Evolutionary conservation across 2,113 vertebrate genomes (phyloP), one percentile per base, ranked within the genome.

Genomic region (Marmota flaviventris): DNA sequence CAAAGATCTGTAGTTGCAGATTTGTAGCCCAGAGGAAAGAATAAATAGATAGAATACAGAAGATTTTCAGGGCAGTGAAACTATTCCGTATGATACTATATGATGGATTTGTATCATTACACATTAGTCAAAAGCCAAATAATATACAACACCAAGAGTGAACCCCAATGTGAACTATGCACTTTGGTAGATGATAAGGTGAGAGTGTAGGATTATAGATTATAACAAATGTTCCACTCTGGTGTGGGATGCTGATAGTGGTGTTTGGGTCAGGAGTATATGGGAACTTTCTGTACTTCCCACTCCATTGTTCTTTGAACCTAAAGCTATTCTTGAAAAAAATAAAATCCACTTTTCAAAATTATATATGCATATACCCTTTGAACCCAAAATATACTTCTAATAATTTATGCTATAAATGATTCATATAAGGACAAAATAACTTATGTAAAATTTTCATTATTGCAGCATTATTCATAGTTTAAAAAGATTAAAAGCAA

Each of bases 371-470:
- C 12, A 56, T 20, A 72, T 65, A 48, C 24, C 11, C 72, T 95
- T 82, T 72, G 83, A 93, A 18, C 20, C 29, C 93, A 72, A 32
- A 78, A 76, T 88, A 78, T 91, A 72, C 61, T 84, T 65, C 34
- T 86, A 82, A 95, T n/a, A 72, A 91, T 56, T 73, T 95, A 45
- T 78, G 37, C 18, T 78, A 51, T 69, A 85, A 48, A 92, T 82
- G 5, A 34, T 61, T 77, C 53, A 51, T 16, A 45, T 72, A 70
- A 67, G 10, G 37, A 24, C 13, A 91, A 93, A 95, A 73, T 53
- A 10, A 92, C 24, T 48, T 78, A 56, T 34, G 39, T 69, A 88
- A 89, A 51, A 63, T 85, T 70, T 48, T 87, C 79, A 95, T 83
- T 95, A 73, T 90, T 93, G 34, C 39, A 27, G 3, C 63, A 79